Conservation (phyloP, 2,113 vertebrate genomes). For the Neofelis nebulosa region DNA sequence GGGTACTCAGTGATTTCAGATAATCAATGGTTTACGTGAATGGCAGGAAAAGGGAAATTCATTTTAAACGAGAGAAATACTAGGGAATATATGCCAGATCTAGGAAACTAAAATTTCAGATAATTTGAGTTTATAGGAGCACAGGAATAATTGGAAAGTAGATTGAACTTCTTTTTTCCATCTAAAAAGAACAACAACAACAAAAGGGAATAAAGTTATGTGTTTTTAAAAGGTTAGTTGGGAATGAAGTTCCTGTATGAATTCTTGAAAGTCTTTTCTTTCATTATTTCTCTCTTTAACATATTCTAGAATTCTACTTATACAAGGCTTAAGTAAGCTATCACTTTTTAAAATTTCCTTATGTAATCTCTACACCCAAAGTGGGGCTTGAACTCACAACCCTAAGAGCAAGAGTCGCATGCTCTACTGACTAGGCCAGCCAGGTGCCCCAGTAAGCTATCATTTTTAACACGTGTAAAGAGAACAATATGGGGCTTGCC, state of each 20-base stretch:
- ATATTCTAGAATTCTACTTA: not conserved
- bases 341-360: not conserved
- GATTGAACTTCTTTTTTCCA: not conserved
- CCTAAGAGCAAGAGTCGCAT: not conserved
- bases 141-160: not conserved
- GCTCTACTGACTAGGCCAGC: not conserved
- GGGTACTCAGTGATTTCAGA: not conserved
- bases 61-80: not conserved
- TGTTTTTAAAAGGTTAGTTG: not conserved
- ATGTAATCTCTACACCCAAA: not conserved
- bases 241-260: not conserved
- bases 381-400: not conserved
- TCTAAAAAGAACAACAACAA: not conserved
- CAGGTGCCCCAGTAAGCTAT: not conserved
- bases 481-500: not conserved
- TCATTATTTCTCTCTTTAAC: not conserved
- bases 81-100: not conserved
- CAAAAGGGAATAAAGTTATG: not conserved
- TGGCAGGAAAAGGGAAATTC: conserved; percentile 42
- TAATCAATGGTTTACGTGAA: conserved; percentile 40
- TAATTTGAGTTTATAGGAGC: not conserved
- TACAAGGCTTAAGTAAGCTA: not conserved
- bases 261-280: not conserved
- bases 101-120: not conserved
- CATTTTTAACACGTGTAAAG: not conserved